Base-by-base conservation (phyloP, 2,888 invertebrate species). In the Pterostichus madidus region DNA sequence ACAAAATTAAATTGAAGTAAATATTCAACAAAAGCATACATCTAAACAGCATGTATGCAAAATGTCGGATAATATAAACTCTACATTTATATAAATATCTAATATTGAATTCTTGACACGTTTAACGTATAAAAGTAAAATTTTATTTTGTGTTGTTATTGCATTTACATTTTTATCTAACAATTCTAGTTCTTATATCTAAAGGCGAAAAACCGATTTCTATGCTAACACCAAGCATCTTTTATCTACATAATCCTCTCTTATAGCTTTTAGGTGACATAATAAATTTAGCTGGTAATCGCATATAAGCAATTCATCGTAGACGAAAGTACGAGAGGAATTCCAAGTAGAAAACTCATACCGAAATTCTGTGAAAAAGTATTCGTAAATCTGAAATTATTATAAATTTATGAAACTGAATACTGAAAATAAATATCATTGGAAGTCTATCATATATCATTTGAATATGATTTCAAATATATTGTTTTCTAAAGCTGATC, bases 271-370 rank as follows among this genome's bases (percentile, higher is more conserved):
- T 49, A 49, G 49, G 49, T 10, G 49, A 49, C n/a, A 49, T 49
- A 49, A 71, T 71, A 71, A 71, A 71, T 71, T 71, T 71, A 71
- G 17, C 10, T 13, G 17, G 68, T 71, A 71, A 46, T 71, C 44
- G 68, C 44, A 39, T 17, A 15, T 39, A 71, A 71, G 15, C 68
- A 39, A 71, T 71, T 71, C 68, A 71, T 44, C 44, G 17, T 39
- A 17, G 3, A 1, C 13, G 39, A 44, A 15, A 15, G 5, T 68
- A 68, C 15, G 31, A 44, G 68, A 15, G 13, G 10, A 56, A 4
- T 17, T 56, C 15, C 13, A 49, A 49, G 11, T 64, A 13, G 31
- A 13, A 46, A 71, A 44, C 68, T 71, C 17, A 71, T 44, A 71
- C 44, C 46, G 39, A 10, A 52, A 17, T 39, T 44, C 15, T 39